A percentile compares a stretch with the other conserved stretches of the same genome.
Evolutionary conservation across 2,113 vertebrate genomes (phyloP).

Genomic region (Bambusicola thoracicus): DNA sequence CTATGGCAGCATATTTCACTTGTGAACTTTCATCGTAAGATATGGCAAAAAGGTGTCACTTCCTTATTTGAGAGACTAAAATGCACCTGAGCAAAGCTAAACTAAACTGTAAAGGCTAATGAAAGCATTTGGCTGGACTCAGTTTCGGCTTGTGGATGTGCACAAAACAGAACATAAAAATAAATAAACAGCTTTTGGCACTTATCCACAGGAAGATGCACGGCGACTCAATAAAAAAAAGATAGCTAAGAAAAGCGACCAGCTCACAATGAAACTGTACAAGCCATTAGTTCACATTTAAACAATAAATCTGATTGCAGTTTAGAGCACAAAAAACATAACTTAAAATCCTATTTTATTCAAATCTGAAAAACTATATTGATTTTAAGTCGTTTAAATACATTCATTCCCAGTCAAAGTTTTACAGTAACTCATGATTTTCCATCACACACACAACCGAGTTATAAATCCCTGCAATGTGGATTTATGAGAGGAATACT

Average conservation of each 20-base stretch:
- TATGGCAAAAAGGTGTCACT: neutral
- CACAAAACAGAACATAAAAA: neutral
- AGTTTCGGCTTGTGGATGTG: neutral
- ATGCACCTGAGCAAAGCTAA: constrained; percentile 14
- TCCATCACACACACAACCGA: constrained; percentile 38
- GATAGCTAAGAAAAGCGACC: neutral
- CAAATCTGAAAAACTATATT: constrained; percentile 34
- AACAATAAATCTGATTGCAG: constrained; percentile 25
- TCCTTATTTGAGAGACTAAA: neutral
- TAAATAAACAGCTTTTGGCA: constrained; percentile 9
- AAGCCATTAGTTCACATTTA: constrained; percentile 37
- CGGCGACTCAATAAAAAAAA: neutral
- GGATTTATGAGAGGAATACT: constrained; percentile 71
- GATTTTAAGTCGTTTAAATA: constrained; percentile 52
- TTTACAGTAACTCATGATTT: constrained; percentile 61
- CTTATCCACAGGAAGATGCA: constrained; percentile 7
- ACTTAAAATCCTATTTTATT: constrained; percentile 49
- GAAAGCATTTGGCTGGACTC: neutral
- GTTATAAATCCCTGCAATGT: constrained; percentile 64
- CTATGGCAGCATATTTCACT: neutral
- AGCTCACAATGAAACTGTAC: constrained; percentile 25
- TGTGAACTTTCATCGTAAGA: neutral
- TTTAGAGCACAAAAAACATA: neutral
- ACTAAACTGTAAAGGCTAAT: neutral
- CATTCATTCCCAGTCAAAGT: constrained; percentile 58